Evolutionary conservation across 2,888 invertebrate genomes (phyloP), one percentile per base, ranked within the genome.

Genomic region (Oligia latruncula): DNA sequence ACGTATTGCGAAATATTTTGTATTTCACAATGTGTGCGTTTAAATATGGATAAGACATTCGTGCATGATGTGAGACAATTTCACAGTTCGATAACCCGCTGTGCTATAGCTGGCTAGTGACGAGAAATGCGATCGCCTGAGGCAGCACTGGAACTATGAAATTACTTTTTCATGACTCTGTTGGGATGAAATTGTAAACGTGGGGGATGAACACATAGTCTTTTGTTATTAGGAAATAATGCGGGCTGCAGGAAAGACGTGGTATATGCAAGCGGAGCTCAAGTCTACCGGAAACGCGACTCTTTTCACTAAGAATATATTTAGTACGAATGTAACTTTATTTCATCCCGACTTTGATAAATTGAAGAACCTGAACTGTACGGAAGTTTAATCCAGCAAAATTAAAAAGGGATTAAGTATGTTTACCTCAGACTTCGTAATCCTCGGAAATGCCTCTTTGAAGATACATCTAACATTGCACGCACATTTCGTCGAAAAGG

Each of bases 61-160:
- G 84, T 86, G 85, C 88, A 88, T 83, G 83, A 86, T 84, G 82
- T 75, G 82, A 78, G 72, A 79, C 85, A 71, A 78, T 89, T 89
- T 87, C 81, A 83, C 82, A 87, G 87, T 89, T 85, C 82, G 73
- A 77, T 89, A 87, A 78, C 82, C 85, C n/a, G 46, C 58, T 4
- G 15, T 67, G 49, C 46, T 55, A 65, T 78, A 74, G 17, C 35
- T 46, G 43, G 71, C 71, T 66, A 82, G 74, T 72, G 72, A 82
- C 70, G 66, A 77, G 29, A 71, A 65, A 43, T 66, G 35, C 70
- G 70, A 67, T 79, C 62, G 79, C 78, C 67, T 58, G 64, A 78
- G 71, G 88, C 81, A 58, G 67, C 80, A 71, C 68, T 77, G 71
- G 60, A 70, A 80, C 65, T 78, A 75, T 76, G 67, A 80, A 83